A percentile compares a stretch with the other conserved stretches of the same genome.
Conservation (phyloP, 2,113 vertebrate species). For the Tylochromis polylepis region DNA sequence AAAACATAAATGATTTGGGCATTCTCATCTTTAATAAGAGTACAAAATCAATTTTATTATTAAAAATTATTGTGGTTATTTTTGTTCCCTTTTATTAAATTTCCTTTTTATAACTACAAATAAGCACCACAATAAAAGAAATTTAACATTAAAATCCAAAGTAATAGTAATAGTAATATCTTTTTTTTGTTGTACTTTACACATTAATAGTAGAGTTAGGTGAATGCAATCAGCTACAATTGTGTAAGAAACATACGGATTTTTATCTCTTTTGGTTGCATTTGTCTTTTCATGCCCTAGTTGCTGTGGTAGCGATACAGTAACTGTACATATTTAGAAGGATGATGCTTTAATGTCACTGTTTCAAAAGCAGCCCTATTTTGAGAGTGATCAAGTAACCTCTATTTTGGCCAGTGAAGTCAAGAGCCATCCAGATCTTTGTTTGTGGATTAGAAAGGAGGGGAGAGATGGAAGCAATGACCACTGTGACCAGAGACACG, state of each 20-base stretch:
- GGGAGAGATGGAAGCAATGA: not conserved
- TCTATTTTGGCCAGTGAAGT: not conserved
- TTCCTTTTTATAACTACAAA: not conserved
- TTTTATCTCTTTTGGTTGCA: not conserved
- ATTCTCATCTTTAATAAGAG: constrained; percentile 3
- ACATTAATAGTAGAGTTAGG: not conserved
- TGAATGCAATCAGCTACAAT: accelerated
- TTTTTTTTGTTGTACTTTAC: not conserved
- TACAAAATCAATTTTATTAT: constrained; percentile 20
- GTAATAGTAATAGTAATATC: not conserved
- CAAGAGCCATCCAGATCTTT: not conserved
- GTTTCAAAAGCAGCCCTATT: not conserved
- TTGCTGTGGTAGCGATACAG: not conserved
- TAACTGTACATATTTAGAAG: not conserved
- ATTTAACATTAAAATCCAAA: not conserved
- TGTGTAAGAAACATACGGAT: not conserved
- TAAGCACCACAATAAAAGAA: not conserved
- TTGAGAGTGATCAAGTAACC: not conserved
- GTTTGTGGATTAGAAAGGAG: not conserved
- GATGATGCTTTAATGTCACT: not conserved
- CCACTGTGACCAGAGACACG: not conserved
- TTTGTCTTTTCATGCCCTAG: not conserved
- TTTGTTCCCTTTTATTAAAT: not conserved
- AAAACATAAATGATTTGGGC: constrained; percentile 2
- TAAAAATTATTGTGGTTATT: not conserved